Conservation (phyloP, 2,797 vertebrate genomes). For the Channallabes apus region DNA sequence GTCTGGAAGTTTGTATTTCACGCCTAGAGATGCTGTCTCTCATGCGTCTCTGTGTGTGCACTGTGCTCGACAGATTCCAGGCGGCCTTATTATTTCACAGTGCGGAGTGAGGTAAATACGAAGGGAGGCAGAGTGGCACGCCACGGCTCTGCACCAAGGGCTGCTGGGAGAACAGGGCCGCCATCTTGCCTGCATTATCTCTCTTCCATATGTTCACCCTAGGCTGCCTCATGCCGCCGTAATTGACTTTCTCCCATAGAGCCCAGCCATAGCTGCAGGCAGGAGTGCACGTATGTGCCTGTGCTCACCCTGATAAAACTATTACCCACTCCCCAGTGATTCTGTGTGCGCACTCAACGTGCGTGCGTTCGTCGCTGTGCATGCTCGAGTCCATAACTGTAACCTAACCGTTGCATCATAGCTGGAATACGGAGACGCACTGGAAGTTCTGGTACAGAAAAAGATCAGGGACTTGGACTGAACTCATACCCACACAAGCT, state of each 20-base stretch:
- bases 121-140: conserved; percentile 41
- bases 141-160: conserved; percentile 49
- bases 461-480: conserved; percentile 49
- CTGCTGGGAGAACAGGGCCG: conserved; percentile 61
- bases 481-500: conserved; percentile 36
- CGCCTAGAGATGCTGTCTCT: conserved; percentile 21
- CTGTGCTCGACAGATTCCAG: conserved; percentile 43
- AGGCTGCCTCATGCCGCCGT: conserved; percentile 80
- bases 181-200: conserved; percentile 82
- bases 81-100: conserved; percentile 48
- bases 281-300: conserved; percentile 73
- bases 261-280: conserved; percentile 79
- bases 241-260: conserved; percentile 87
- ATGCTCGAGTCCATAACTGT: conserved; percentile 46
- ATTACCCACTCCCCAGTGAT: conserved; percentile 68
- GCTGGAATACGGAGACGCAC: conserved; percentile 48
- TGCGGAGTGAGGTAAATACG: conserved; percentile 38
- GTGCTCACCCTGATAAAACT: conserved; percentile 73
- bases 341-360: conserved; percentile 36
- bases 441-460: conserved; percentile 49
- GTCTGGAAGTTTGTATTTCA: conserved; percentile 26
- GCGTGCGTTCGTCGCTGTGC: conserved; percentile 19
- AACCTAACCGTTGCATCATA: conserved; percentile 49
- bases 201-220: conserved; percentile 80
- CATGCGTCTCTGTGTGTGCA: conserved; percentile 28